Evolutionary conservation across 2,888 invertebrate species (phyloP).

Genomic region (Rotaria socialis): DNA sequence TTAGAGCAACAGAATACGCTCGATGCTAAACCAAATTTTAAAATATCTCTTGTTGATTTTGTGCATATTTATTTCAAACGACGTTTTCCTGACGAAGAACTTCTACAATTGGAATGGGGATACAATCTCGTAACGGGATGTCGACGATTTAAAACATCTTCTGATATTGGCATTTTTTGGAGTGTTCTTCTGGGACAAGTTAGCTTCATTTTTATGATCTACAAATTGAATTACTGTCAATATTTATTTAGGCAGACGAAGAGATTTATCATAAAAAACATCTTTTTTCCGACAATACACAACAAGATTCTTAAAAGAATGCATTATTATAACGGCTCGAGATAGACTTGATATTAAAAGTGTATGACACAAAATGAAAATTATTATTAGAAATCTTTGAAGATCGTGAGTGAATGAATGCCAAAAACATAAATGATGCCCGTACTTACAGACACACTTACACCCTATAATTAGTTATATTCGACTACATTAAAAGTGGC

Average conservation of each 20-base stretch:
- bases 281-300: no score
- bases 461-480: no score
- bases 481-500: no score
- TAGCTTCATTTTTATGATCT: background rate
- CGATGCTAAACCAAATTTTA: background rate
- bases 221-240: background rate
- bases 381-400: no score
- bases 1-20: background rate
- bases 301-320: no score
- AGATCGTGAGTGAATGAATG: no score
- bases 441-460: no score
- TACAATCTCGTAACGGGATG: slow-evolving; percentile 58
- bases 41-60: background rate
- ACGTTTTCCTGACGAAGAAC: slow-evolving; percentile 9
- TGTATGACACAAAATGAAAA: no score
- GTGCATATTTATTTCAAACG: background rate
- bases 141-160: slow-evolving; percentile 49
- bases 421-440: no score
- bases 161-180: background rate
- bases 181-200: background rate
- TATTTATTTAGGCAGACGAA: background rate
- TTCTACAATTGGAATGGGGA: slow-evolving; percentile 53
- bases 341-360: no score
- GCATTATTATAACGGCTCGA: no score
- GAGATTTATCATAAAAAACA: background rate